A percentile compares a stretch with the other conserved stretches of the same genome.
Evolutionary conservation across 2,888 invertebrate species (phyloP).

Genomic region (Ischnura elegans): DNA sequence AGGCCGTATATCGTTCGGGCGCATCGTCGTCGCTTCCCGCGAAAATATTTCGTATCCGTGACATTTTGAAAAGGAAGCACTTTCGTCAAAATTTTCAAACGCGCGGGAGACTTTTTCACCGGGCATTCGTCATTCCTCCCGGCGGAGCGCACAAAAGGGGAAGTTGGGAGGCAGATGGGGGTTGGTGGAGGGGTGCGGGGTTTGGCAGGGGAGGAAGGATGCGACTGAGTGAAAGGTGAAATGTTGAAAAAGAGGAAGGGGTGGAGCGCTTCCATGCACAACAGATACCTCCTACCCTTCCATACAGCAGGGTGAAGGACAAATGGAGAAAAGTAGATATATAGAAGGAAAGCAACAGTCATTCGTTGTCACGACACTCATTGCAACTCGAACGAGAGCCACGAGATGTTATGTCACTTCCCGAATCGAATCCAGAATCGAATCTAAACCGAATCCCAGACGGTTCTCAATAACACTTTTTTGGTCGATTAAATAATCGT

Average conservation of each 20-base stretch:
- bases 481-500: too few species aligned
- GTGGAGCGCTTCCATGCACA: neutral
- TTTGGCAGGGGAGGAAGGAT: neutral
- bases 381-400: too few species aligned
- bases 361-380: too few species aligned
- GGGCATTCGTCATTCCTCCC: conserved; percentile 38
- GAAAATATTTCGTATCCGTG: conserved; percentile 29
- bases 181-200: neutral
- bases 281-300: neutral
- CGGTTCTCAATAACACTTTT: too few species aligned
- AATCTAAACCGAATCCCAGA: too few species aligned
- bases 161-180: neutral
- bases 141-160: neutral
- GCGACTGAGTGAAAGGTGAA: neutral
- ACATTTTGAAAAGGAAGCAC: conserved; percentile 37
- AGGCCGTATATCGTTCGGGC: neutral
- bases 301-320: neutral
- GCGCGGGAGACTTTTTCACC: conserved; percentile 13
- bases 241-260: neutral
- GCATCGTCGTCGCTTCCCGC: neutral
- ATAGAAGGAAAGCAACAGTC: too few species aligned
- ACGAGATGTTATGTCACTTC: too few species aligned
- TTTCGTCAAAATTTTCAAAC: conserved; percentile 19
- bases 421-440: too few species aligned
- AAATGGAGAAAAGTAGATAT: neutral